Percentiles rank a stretch among this genome's conserved stretches.
Conservation (phyloP, 2,888 invertebrate species). For the Rhaphigaster nebulosa region DNA sequence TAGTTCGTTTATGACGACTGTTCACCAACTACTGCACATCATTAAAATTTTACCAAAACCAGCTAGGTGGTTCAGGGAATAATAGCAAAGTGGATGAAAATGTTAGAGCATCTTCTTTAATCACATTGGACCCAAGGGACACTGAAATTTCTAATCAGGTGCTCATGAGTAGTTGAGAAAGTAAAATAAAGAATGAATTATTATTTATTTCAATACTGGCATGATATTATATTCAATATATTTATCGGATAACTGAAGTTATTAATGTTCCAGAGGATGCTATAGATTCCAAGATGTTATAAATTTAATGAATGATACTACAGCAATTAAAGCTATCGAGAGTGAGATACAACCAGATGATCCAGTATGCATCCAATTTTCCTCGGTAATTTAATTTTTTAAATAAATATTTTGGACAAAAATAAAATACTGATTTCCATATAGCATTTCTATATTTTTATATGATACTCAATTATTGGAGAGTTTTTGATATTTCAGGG, state of each 20-base stretch:
- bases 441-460: neutral
- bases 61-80: too few species aligned
- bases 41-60: too few species aligned
- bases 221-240: too few species aligned
- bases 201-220: too few species aligned
- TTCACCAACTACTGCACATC: too few species aligned
- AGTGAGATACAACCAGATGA: conserved; percentile 76
- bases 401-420: neutral
- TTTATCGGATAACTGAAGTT: neutral
- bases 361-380: conserved; percentile 84
- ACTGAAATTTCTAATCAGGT: too few species aligned
- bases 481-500: conserved; percentile 70
- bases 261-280: conserved; percentile 62
- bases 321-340: conserved; percentile 69
- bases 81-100: too few species aligned
- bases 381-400: conserved; percentile 73
- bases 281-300: conserved; percentile 64
- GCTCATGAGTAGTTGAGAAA: too few species aligned
- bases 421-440: neutral
- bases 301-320: conserved; percentile 56
- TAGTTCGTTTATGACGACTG: too few species aligned
- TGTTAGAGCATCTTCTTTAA: too few species aligned
- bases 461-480: neutral
- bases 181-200: too few species aligned
- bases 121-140: too few species aligned